phyloP scores from a whole-genome alignment of 2,888 invertebrate genomes.

The Drosophila planitibia region DNA sequence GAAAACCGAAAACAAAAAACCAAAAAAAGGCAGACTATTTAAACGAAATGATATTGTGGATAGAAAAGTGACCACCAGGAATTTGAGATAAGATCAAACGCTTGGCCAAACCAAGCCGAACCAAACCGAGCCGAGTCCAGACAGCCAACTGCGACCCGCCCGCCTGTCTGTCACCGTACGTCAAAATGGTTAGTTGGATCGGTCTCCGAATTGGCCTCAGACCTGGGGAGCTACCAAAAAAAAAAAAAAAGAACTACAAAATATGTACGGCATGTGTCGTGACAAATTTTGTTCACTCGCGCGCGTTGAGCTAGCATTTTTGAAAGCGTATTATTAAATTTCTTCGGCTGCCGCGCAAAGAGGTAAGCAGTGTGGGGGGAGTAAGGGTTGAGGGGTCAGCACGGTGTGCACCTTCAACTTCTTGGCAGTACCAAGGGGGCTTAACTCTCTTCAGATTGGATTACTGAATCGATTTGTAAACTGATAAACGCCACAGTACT shows the following conservation, averaged over 20 bases:
- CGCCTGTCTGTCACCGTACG: slow-evolving; percentile 80
- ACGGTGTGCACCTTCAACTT: slow-evolving; percentile 28
- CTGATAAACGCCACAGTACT: slow-evolving; percentile 73
- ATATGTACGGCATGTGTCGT: slow-evolving; percentile 77
- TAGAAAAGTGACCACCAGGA: slow-evolving; percentile 83
- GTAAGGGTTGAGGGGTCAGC: slow-evolving; percentile 18
- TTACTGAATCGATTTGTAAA: slow-evolving; percentile 75
- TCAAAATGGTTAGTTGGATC: slow-evolving; percentile 61
- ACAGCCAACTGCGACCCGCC: slow-evolving; percentile 43
- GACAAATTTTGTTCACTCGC: slow-evolving; percentile 79
- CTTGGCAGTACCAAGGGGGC: slow-evolving; percentile 15
- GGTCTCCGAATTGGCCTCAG: slow-evolving; percentile 29
- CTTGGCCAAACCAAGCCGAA: slow-evolving; percentile 52
- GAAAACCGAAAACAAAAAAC: slow-evolving; percentile 32
- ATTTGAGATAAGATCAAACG: slow-evolving; percentile 82
- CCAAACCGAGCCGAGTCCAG: slow-evolving; percentile 31
- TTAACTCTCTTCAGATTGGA: slow-evolving; percentile 59
- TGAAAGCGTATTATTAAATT: slow-evolving; percentile 81
- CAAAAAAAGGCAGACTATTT: slow-evolving; percentile 69
- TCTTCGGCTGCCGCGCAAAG: slow-evolving; percentile 23
- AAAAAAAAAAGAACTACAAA: slow-evolving; percentile 27
- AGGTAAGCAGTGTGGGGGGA: background rate
- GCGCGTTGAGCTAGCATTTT: slow-evolving; percentile 76
- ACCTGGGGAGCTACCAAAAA: slow-evolving; percentile 20
- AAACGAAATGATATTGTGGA: slow-evolving; percentile 82